These are phyloP conservation scores for Hippocampus barbouri DNA, from an alignment of 2,113 vertebrate species.

Conservation along the genomic window DNA sequence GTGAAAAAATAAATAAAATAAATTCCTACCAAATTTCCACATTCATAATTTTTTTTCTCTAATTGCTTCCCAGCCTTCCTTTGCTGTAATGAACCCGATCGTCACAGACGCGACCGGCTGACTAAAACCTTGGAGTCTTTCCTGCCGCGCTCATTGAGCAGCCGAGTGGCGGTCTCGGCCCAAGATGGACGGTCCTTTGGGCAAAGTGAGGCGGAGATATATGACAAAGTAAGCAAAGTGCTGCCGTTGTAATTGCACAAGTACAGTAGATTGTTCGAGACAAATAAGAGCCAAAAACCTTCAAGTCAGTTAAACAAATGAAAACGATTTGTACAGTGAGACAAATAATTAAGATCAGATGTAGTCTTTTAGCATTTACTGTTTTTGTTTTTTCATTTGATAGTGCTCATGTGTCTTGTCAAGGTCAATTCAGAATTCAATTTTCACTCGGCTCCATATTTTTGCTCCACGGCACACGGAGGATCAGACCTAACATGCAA, in stretches of 20 bases:
- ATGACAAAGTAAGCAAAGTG: conserved; percentile 73
- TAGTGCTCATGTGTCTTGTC: background rate
- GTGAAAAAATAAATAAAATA: background rate
- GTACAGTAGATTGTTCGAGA: background rate
- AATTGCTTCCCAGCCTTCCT: conserved; percentile 71
- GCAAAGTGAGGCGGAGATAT: conserved; percentile 66
- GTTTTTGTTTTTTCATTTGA: background rate
- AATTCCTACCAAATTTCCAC: too few relatives aligned
- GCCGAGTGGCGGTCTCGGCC: conserved; percentile 71
- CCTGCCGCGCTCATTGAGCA: conserved; percentile 73
- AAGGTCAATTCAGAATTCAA: background rate
- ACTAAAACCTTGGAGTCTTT: conserved; percentile 87
- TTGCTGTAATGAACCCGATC: conserved; percentile 86
- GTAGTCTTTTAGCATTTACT: too few relatives aligned
- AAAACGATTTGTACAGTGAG: background rate
- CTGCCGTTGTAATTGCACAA: background rate
- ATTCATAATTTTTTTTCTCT: too few relatives aligned
- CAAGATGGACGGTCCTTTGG: conserved; percentile 82
- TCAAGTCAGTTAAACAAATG: background rate
- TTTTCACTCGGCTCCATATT: too few relatives aligned
- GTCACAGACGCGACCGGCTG: conserved; percentile 73
- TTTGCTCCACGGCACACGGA: background rate
- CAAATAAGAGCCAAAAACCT: background rate
- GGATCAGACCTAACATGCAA: background rate
- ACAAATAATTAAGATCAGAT: too few relatives aligned